These are phyloP conservation scores for Helostoma temminkii DNA, from an alignment of 2,797 vertebrate species.

Conservation along the genomic window DNA sequence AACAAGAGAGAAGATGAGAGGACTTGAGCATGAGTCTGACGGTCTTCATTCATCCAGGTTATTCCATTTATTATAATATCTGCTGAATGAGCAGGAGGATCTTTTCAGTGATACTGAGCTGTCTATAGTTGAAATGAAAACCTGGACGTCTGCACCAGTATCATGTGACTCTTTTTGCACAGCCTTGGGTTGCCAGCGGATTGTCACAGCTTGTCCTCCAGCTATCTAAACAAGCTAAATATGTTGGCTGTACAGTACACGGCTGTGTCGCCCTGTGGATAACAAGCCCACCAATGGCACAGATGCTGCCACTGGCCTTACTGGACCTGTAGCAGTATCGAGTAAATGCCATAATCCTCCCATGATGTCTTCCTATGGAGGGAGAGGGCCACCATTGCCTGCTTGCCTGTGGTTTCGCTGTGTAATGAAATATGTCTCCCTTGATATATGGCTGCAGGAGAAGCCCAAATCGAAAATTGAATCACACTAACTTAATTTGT, in stretches of 20 bases:
- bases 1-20: conserved; percentile 24
- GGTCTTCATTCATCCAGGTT: not conserved
- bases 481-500: conserved; percentile 92
- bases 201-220: conserved; percentile 43
- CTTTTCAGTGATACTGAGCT: conserved; percentile 3
- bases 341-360: conserved; percentile 82
- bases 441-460: conserved; percentile 88
- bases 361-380: conserved; percentile 83
- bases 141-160: not conserved
- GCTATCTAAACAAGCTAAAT: conserved; percentile 37
- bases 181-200: conserved; percentile 9
- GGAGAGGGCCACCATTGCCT: conserved; percentile 65
- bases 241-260: conserved; percentile 14
- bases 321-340: conserved; percentile 67
- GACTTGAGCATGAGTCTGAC: not conserved
- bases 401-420: conserved; percentile 80
- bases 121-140: conserved; percentile 13
- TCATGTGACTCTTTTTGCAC: not conserved
- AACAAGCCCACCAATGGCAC: conserved; percentile 62
- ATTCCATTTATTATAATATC: not conserved
- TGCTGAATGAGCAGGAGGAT: conserved; percentile 3
- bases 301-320: conserved; percentile 23
- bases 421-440: conserved; percentile 89
- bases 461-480: conserved; percentile 89
- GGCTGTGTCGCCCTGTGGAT: conserved; percentile 43